phyloP scores from a whole-genome alignment of 2,888 invertebrate species.

The Agrochola lychnidis region DNA sequence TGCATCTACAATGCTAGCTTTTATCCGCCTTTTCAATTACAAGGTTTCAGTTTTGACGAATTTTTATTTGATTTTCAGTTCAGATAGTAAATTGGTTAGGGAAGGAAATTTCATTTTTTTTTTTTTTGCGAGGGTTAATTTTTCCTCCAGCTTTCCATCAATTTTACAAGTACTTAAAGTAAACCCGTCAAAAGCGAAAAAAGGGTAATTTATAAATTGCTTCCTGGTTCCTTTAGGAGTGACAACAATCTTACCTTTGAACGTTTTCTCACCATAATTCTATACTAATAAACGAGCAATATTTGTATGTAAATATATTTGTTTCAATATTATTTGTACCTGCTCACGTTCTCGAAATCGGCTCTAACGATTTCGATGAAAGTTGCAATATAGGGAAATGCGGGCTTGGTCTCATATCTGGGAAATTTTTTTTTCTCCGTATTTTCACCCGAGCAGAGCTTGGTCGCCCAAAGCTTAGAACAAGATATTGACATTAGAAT shows the following conservation, averaged over 20 bases:
- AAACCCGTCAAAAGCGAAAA: not conserved
- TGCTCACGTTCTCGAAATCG: too few species aligned
- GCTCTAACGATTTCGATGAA: too few species aligned
- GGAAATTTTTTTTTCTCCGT: too few species aligned
- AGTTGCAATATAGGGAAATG: too few species aligned
- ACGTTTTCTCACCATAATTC: not conserved
- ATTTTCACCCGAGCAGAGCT: too few species aligned
- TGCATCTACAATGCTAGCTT: conserved; percentile 49
- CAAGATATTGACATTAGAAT: too few species aligned
- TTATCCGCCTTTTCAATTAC: conserved; percentile 52
- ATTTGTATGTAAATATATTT: too few species aligned
- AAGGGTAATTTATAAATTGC: not conserved
- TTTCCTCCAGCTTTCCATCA: conserved; percentile 14
- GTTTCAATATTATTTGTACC: too few species aligned
- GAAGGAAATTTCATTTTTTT: not conserved
- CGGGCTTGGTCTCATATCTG: too few species aligned
- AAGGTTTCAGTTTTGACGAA: conserved; percentile 37
- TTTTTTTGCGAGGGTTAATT: conserved; percentile 4
- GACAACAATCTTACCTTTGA: not conserved
- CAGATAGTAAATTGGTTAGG: conserved; percentile 26
- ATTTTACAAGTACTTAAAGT: not conserved
- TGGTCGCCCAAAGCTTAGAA: too few species aligned
- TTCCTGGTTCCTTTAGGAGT: not conserved
- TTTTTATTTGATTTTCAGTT: conserved; percentile 36
- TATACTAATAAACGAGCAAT: too few species aligned